Evolutionary conservation across 2,888 invertebrate genomes (phyloP).

Genomic region (Aspidiotus rigidus): DNA sequence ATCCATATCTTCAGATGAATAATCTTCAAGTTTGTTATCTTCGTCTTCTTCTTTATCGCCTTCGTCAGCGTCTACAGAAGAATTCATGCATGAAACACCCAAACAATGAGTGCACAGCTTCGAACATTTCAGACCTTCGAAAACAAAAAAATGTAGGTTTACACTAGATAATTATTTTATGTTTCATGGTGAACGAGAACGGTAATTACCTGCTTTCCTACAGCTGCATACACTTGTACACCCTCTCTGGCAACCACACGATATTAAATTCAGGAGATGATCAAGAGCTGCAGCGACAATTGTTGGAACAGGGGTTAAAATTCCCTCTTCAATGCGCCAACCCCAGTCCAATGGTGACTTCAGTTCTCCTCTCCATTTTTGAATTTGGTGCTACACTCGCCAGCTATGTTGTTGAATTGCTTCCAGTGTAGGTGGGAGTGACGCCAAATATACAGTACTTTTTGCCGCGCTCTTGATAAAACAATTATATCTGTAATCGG

Average conservation of each 20-base stretch:
- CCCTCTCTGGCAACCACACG: background rate
- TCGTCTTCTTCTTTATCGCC: too few species aligned
- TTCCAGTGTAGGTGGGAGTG: conserved; percentile 27
- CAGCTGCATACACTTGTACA: background rate
- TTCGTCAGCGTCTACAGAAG: too few species aligned
- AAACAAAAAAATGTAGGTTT: too few species aligned
- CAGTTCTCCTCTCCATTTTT: conserved; percentile 16
- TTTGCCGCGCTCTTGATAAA: background rate
- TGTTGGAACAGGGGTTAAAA: conserved; percentile 13
- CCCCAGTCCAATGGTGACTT: conserved; percentile 7
- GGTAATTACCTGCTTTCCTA: background rate
- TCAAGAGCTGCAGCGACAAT: background rate
- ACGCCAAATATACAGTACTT: conserved; percentile 9
- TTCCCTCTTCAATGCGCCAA: conserved; percentile 11
- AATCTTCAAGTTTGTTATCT: too few species aligned
- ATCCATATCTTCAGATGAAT: too few species aligned
- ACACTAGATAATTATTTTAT: too few species aligned
- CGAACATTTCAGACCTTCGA: too few species aligned
- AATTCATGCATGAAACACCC: too few species aligned
- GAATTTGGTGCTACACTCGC: conserved; percentile 30
- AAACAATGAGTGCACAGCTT: too few species aligned
- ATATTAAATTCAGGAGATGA: too few species aligned
- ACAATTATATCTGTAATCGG: background rate
- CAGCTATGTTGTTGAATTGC: conserved; percentile 23
- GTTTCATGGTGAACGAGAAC: too few species aligned